Conservation (phyloP, 1,140 invertebrate genomes). For the Cheumatopsyche charites region DNA sequence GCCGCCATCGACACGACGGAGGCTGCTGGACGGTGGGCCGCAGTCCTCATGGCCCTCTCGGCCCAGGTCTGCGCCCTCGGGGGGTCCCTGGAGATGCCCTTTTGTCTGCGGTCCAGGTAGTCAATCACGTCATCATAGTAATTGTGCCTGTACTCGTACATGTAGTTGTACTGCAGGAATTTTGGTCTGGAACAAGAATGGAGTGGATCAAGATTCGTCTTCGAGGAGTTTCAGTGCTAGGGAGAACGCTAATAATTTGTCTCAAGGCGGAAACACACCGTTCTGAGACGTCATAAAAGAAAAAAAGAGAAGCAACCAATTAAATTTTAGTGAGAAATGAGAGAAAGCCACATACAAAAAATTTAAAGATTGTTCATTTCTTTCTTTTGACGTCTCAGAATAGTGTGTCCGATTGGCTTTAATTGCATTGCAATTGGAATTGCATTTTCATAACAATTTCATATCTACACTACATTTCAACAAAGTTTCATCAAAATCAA, state of each 20-base stretch:
- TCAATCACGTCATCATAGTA: slow-evolving; percentile 86
- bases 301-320: too few species aligned
- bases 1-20: slow-evolving; percentile 48
- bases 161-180: slow-evolving; percentile 79
- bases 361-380: background rate
- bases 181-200: slow-evolving; percentile 65
- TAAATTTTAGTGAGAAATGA: background rate
- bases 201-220: background rate
- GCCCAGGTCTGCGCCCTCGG: slow-evolving; percentile 82
- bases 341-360: background rate
- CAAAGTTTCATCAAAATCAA: too few species aligned
- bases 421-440: too few species aligned
- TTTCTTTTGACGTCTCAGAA: background rate
- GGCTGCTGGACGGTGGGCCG: slow-evolving; percentile 59
- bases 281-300: too few species aligned
- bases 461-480: too few species aligned
- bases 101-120: slow-evolving; percentile 76
- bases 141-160: slow-evolving; percentile 81
- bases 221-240: background rate
- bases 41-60: slow-evolving; percentile 76
- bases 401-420: too few species aligned
- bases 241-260: background rate
- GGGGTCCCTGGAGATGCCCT: slow-evolving; percentile 70
- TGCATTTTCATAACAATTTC: too few species aligned
- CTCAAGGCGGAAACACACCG: background rate